Evolutionary conservation across 2,797 vertebrate genomes (phyloP).

Genomic region (Austrolebias charrua): DNA sequence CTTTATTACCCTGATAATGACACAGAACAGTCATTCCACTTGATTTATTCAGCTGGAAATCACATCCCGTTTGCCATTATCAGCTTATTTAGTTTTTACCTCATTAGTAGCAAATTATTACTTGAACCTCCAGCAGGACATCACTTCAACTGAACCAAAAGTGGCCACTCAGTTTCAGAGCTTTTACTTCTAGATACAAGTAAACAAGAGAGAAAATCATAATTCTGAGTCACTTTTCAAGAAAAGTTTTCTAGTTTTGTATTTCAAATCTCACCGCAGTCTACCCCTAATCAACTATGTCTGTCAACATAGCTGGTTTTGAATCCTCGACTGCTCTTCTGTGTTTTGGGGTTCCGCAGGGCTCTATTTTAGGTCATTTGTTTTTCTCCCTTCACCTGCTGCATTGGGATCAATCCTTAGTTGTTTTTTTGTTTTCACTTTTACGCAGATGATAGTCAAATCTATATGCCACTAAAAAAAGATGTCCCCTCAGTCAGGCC

Average conservation of each 20-base stretch:
- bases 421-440: too few relatives aligned
- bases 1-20: conserved; percentile 11
- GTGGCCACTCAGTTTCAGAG: neutral
- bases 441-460: too few relatives aligned
- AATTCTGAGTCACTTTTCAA: neutral
- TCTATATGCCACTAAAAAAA: too few relatives aligned
- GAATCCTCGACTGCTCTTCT: too few relatives aligned
- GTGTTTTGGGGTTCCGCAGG: too few relatives aligned
- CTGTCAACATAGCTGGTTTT: too few relatives aligned
- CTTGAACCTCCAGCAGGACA: neutral
- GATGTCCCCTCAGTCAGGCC: too few relatives aligned
- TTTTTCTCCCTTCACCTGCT: too few relatives aligned
- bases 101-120: neutral
- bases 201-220: too few relatives aligned
- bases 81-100: conserved; percentile 12
- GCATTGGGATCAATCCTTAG: too few relatives aligned
- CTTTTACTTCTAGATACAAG: neutral
- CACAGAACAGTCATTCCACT: conserved; percentile 15
- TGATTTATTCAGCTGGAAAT: conserved; percentile 13
- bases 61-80: conserved; percentile 1
- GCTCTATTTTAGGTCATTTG: too few relatives aligned
- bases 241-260: neutral
- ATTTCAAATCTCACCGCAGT: neutral
- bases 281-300: neutral
- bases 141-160: neutral